Conservation (phyloP, 2,113 vertebrate species). For the Egretta garzetta region DNA sequence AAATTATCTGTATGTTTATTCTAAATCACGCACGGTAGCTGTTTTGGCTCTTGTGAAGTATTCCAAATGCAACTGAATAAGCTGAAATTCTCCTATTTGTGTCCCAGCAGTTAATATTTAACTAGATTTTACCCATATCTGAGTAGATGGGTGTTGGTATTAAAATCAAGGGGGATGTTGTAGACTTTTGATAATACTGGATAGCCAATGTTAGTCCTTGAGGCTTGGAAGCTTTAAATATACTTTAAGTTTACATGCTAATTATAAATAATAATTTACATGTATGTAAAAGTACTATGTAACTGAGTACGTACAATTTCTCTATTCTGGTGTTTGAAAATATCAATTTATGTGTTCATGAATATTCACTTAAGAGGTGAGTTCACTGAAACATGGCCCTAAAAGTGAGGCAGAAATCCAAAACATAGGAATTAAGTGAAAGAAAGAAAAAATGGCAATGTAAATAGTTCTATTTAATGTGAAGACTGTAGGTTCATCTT, state of each 20-base stretch:
- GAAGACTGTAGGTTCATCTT: neutral
- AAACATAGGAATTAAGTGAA: neutral
- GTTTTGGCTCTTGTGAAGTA: neutral
- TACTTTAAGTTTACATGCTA: neutral
- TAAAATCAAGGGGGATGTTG: neutral
- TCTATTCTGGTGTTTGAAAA: neutral
- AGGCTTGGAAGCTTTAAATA: neutral
- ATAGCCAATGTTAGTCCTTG: neutral
- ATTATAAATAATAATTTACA: neutral
- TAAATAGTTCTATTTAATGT: neutral
- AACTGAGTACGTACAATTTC: neutral
- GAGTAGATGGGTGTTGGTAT: neutral
- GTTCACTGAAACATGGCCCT: neutral
- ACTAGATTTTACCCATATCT: neutral
- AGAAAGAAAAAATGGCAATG: neutral
- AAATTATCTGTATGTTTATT: neutral
- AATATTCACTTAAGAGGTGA: neutral
- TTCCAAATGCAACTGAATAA: neutral
- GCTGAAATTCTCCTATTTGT: neutral
- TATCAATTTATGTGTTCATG: neutral
- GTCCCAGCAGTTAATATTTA: neutral
- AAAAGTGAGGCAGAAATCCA: neutral
- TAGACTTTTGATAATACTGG: neutral
- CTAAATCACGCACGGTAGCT: neutral
- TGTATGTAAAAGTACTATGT: neutral